phyloP scores from a whole-genome alignment of 2,888 invertebrate species.

The Ptilodon capucinus region DNA sequence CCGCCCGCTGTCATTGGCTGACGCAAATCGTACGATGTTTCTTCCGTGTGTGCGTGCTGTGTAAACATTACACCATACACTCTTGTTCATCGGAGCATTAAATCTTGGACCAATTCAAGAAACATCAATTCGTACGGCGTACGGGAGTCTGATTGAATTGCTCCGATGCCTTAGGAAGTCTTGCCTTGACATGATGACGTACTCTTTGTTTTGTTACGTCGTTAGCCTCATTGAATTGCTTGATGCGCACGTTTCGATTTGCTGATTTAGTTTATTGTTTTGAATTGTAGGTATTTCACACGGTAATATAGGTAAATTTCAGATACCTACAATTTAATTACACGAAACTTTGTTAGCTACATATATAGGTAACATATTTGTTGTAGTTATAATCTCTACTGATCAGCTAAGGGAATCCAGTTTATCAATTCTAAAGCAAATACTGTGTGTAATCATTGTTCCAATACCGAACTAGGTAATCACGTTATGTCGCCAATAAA shows the following conservation, averaged over 20 bases:
- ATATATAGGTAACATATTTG: too few species aligned
- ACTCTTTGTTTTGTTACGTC: conserved; percentile 51
- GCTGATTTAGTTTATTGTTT: conserved; percentile 13
- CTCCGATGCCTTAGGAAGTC: conserved; percentile 70
- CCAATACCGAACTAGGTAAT: conserved; percentile 3
- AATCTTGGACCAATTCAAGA: conserved; percentile 69
- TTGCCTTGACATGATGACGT: conserved; percentile 63
- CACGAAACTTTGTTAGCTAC: too few species aligned
- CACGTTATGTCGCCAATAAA: conserved; percentile 16
- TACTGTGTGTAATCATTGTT: conserved; percentile 1
- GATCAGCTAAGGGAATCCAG: too few species aligned
- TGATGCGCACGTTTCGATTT: conserved; percentile 19
- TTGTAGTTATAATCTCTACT: too few species aligned
- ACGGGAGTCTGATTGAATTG: conserved; percentile 65
- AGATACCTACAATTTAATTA: conserved; percentile 2
- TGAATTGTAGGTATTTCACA: conserved; percentile 22
- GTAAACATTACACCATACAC: conserved; percentile 50
- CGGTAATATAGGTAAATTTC: conserved; percentile 5
- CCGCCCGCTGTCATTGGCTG: conserved; percentile 61
- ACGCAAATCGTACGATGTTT: conserved; percentile 74
- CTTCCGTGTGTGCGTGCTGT: conserved; percentile 59
- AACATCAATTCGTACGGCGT: too few species aligned
- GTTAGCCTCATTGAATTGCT: conserved; percentile 31
- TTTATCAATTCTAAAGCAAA: not conserved
- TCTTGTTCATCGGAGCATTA: conserved; percentile 57